phyloP scores from a whole-genome alignment of 2,113 vertebrate species.

The Takifugu bimaculatus region DNA sequence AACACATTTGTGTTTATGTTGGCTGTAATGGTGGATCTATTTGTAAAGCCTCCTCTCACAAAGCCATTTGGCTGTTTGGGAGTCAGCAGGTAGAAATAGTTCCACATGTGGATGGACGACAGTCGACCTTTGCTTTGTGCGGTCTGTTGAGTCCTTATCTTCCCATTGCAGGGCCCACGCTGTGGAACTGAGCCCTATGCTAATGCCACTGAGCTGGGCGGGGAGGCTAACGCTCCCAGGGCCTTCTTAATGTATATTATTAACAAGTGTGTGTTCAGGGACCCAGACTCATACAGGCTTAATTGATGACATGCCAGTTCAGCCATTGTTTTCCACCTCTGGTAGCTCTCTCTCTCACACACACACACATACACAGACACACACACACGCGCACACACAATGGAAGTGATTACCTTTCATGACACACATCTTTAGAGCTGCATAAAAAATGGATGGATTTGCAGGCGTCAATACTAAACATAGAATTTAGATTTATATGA shows the following conservation, averaged over 20 bases:
- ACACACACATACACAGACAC: too few species aligned
- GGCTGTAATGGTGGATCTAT: constrained; percentile 64
- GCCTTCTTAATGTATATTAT: constrained; percentile 1
- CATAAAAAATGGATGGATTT: too few species aligned
- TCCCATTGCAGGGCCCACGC: constrained; percentile 56
- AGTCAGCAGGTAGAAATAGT: constrained; percentile 55
- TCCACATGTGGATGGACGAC: constrained; percentile 41
- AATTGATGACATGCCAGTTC: not conserved
- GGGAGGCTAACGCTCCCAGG: not conserved
- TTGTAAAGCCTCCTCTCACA: constrained; percentile 55
- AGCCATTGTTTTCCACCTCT: not conserved
- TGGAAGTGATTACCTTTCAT: too few species aligned
- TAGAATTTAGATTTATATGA: too few species aligned
- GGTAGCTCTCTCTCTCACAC: too few species aligned
- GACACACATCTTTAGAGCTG: too few species aligned
- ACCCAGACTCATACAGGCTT: not conserved
- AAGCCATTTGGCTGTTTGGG: constrained; percentile 47
- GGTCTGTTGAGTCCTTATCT: constrained; percentile 69
- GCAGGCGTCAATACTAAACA: too few species aligned
- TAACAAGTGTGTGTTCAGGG: not conserved
- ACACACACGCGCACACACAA: too few species aligned
- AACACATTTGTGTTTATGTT: constrained; percentile 39
- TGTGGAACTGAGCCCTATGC: constrained; percentile 51
- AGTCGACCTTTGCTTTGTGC: constrained; percentile 46
- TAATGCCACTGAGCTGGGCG: constrained; percentile 38